Evolutionary conservation across 2,888 invertebrate genomes (phyloP), one percentile per base, ranked within the genome.

Genomic region (Limnephilus rhombicus): DNA sequence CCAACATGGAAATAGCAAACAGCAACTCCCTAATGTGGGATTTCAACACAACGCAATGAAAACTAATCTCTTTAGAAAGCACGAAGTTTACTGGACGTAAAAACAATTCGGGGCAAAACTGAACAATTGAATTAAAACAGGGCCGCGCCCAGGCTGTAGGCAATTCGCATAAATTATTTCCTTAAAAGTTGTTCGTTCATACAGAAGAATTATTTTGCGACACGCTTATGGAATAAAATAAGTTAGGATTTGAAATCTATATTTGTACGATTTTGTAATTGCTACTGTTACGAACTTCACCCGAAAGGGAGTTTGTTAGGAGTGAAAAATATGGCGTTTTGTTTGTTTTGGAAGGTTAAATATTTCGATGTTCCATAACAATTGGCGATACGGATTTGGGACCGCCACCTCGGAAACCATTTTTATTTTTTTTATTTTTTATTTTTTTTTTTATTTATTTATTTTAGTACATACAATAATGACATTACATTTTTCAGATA

Each of bases 51-150:
- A 83, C 7, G 37, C 83, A 83, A 83, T 83, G 83, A 83, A 68
- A 83, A 83, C 83, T 83, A 83, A 37, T 83, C 37, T 24, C 83
- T 24, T 34, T 83, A 18, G 24, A 83, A 41, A 34, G 83, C 34
- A 83, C 18, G 12, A 83, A 83, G 3, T 83, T 83, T 83, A 83
- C 18, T 37, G 37, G 15, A 83, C 83, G 37, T 34, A 83, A 83
- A 83, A 83, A 83, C 37, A 37, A 83, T 83, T 68, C 68, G 24
- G 68, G 68, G 24, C 68, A 68, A 68, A 68, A 68, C 68, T 68
- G n/a, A 68, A 68, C 68, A 68, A 83, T 83, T n/a, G 83, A 83
- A 83, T 31, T 41, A 34, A 83, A 83, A 34, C 82, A 37, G 82
- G 9, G 15, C 34, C 18, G 37, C 37, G 7, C 24, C 18, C 15